Base-by-base conservation (phyloP, 2,797 vertebrate species). In the Triplophysa yarkandensis region DNA sequence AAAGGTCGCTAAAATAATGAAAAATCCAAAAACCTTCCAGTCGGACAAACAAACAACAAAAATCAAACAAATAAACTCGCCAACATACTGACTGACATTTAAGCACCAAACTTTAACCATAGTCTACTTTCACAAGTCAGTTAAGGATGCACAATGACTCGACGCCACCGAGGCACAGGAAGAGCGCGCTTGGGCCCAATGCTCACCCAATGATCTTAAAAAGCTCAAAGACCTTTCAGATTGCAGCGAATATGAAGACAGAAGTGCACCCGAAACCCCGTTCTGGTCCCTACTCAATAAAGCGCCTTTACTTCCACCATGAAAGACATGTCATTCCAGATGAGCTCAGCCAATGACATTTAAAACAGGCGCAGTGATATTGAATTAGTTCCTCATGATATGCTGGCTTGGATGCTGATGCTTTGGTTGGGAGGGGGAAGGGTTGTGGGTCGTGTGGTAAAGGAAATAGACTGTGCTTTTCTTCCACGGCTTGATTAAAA, bases 271-370 rank as follows among this genome's bases (percentile, higher is more conserved):
- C 43, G 52, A 79, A 62, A 62, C 34, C 54, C 7, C 71, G n/a
- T 36, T 81, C 70, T 28, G 44, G 60, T 86, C 80, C 71, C 78
- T 85, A 86, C 81, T 85, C 85, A 88, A 89, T 90, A 89, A 89
- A 90, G 84, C 67, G 76, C 79, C 86, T 89, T 88, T 86, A 86
- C 88, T 88, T 89, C 84, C 86, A 89, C 87, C 84, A 87, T 87
- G 89, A 89, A 91, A 89, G 91, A 88, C 88, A 90, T 86, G 89
- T 89, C 88, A 91, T 88, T 92, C 86, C 79, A 83, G 87, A 91
- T 89, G 90, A 91, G 88, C 87, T 91, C 88, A 89, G 81, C 83
- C 84, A 88, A 86, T 92, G 91, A 90, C 92, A 92, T 93, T 92
- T 93, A 90, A 91, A 92, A 88, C 85, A 87, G 88, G 86, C 88